Evolutionary conservation across 92 coral and sea anemone species (phyloP), one percentile per base, ranked within the genome.

Genomic region (Diadumene lineata): DNA sequence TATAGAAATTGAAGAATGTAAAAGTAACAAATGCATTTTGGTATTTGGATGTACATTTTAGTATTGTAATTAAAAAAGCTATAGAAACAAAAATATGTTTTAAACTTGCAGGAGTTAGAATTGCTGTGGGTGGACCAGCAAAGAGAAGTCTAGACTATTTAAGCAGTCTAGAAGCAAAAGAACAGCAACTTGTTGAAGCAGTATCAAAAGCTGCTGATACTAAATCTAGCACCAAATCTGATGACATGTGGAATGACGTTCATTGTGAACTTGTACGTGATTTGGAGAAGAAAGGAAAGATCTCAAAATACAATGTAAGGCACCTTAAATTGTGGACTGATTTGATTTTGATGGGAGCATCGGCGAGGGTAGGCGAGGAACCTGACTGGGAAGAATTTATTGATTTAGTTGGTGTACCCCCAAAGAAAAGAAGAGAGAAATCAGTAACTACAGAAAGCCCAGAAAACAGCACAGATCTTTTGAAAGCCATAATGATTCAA

Each of bases 311-410:
- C 66, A 75, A 76, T 34, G 64, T 56, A 9, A 55, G 78, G 27
- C 84, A 84, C 50, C 71, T 84, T 21, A 84, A 84, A 43, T 58
- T 84, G 17, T 84, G 84, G 89, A 84, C 89, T 6, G 88, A 84
- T 11, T 68, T 28, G 3, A 76, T 64, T 68, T 31, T 69, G 0
- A 64, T 34, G 0, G 75, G 60, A 38, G 79, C 51, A 10, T 78
- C 84, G 43, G 72, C 66, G 13, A 73, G 79, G 11, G 50, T 50
- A 0, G 72, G 60, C 18, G 70, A 72, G 56, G 81, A 56, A 44
- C 80, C 79, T 50, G 60, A 67, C 1, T 53, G 58, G 58, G 58
- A 53, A 16, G 19, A 53, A 9, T 53, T 53, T 15, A 53, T 53
- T 53, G 58, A 53, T 53, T 53, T 53, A 23, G 58, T 53, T 53